phyloP scores from a whole-genome alignment of 2,888 invertebrate species.

The Iselma pallidipennis region DNA sequence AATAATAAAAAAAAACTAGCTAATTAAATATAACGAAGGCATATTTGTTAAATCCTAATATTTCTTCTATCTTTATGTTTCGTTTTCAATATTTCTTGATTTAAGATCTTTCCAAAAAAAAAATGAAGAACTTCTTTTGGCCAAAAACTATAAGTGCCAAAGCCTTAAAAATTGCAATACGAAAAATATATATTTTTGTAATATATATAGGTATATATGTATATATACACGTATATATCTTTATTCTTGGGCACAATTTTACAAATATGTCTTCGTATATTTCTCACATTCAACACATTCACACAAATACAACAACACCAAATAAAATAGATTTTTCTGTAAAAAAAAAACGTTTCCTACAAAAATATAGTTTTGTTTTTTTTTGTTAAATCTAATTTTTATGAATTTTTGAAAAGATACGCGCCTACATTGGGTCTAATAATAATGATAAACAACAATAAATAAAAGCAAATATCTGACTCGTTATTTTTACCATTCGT shows the following conservation, averaged over 20 bases:
- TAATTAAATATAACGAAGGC: not conserved
- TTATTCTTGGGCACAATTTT: not conserved
- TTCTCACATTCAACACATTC: not conserved
- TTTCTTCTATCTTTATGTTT: not conserved
- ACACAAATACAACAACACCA: not conserved
- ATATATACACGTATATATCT: too few relatives aligned
- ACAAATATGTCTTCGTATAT: not conserved
- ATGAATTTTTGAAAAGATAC: not conserved
- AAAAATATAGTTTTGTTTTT: too few relatives aligned
- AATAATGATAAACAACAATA: too few relatives aligned
- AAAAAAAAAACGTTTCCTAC: constrained; percentile 45
- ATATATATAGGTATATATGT: too few relatives aligned
- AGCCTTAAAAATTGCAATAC: constrained; percentile 1
- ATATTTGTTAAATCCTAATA: not conserved
- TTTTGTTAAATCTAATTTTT: too few relatives aligned
- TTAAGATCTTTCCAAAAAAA: too few relatives aligned
- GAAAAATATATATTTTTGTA: not conserved
- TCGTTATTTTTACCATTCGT: constrained; percentile 8
- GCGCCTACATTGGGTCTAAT: not conserved
- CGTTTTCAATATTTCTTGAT: not conserved
- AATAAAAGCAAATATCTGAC: constrained; percentile 26
- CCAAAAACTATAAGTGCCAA: not conserved
- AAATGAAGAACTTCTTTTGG: not conserved
- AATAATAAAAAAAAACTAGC: not conserved
- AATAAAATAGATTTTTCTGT: not conserved